These are phyloP conservation scores for Drosophila atripex DNA, from an alignment of 2,888 invertebrate genomes.

Conservation along the genomic window DNA sequence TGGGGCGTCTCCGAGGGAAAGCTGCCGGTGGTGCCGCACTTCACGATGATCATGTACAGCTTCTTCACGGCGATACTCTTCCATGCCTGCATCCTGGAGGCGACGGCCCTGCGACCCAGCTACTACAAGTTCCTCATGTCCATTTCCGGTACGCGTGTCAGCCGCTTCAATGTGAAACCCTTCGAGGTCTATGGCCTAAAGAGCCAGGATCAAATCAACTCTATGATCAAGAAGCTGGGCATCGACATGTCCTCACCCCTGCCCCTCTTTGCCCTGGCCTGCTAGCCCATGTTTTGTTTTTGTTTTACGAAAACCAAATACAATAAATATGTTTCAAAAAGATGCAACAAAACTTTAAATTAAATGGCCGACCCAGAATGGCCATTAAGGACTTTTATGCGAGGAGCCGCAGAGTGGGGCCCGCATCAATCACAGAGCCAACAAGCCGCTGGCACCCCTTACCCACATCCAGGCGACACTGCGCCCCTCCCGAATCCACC, in stretches of 20 bases:
- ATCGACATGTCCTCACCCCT: conserved; percentile 49
- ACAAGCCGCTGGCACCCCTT: conserved; percentile 46
- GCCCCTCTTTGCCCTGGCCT: conserved; percentile 45
- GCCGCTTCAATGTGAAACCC: conserved; percentile 49
- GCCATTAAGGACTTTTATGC: conserved; percentile 62
- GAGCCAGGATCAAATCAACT: conserved; percentile 47
- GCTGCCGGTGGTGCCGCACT: conserved; percentile 88
- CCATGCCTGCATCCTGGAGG: conserved; percentile 90
- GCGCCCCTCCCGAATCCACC: not conserved
- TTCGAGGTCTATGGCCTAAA: conserved; percentile 52
- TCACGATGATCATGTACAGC: conserved; percentile 87
- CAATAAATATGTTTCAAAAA: conserved; percentile 41
- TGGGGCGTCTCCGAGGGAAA: conserved; percentile 87
- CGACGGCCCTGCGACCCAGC: conserved; percentile 89
- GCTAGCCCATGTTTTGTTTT: conserved; percentile 14
- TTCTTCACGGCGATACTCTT: conserved; percentile 90
- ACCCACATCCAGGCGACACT: conserved; percentile 5
- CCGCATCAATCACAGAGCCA: conserved; percentile 63
- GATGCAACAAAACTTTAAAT: conserved; percentile 53
- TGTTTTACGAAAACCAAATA: conserved; percentile 11
- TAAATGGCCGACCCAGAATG: conserved; percentile 60
- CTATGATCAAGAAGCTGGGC: conserved; percentile 48
- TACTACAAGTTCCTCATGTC: conserved; percentile 91
- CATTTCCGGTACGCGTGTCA: conserved; percentile 87
- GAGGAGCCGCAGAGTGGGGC: conserved; percentile 32